These are phyloP conservation scores for Notocelia uddmanniana DNA, from an alignment of 2,888 invertebrate genomes.

Conservation along the genomic window DNA sequence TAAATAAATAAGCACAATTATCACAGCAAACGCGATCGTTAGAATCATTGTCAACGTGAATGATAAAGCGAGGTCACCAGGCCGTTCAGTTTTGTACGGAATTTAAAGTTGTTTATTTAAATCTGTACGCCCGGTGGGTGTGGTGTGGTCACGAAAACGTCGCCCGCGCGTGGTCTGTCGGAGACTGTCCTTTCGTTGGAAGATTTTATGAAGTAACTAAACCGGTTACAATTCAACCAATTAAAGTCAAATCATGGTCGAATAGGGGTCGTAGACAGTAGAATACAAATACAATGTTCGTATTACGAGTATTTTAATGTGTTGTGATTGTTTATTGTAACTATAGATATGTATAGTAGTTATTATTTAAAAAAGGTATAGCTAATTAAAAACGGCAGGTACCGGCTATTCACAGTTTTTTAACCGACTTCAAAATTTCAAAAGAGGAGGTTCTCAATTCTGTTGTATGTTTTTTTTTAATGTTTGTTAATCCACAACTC, in stretches of 20 bases:
- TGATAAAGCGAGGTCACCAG: neutral
- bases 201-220: neutral
- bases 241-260: neutral
- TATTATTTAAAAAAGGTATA: no score
- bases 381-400: no score
- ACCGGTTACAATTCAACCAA: neutral
- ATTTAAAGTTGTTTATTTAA: neutral
- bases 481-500: no score
- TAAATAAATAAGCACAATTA: neutral
- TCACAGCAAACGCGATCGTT: neutral
- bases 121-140: no score
- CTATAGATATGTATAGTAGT: no score
- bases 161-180: neutral
- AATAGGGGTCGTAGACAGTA: neutral
- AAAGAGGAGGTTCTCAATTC: no score
- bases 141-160: no score
- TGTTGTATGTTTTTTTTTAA: no score
- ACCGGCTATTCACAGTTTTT: no score
- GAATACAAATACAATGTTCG: neutral
- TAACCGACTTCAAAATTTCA: no score
- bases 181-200: neutral
- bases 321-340: neutral
- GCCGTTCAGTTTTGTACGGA: neutral
- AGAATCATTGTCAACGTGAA: slow-evolving; percentile 1
- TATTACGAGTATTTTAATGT: neutral